Evolutionary conservation across 1,140 invertebrate species (phyloP).

Genomic region (Diabrotica virgifera): DNA sequence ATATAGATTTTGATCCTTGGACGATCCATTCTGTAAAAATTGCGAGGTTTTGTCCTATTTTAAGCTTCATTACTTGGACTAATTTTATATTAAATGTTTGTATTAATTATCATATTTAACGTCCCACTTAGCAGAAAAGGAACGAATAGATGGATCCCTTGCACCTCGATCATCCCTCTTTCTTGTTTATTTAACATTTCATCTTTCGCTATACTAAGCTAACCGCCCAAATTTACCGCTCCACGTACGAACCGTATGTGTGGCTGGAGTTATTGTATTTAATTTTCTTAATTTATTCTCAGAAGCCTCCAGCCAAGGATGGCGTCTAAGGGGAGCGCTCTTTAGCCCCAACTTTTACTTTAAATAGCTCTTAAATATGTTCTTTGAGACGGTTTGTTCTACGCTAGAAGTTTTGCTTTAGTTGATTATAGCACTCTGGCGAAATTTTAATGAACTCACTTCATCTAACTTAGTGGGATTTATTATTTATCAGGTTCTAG

Average conservation of each 20-base stretch:
- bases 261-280: not conserved
- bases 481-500: not conserved
- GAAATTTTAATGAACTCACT: not conserved
- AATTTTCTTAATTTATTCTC: slow-evolving; percentile 1
- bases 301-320: not conserved
- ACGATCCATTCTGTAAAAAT: no score
- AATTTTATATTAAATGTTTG: no score
- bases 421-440: not conserved
- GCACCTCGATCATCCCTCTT: no score
- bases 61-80: no score
- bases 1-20: no score
- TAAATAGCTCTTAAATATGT: not conserved
- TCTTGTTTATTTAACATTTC: no score
- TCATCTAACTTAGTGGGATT: not conserved
- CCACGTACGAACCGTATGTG: not conserved
- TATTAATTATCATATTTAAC: no score
- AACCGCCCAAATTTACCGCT: no score
- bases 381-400: not conserved
- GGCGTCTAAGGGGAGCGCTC: not conserved
- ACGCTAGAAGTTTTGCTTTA: not conserved
- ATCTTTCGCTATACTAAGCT: no score
- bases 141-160: no score
- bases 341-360: not conserved
- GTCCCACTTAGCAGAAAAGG: no score
- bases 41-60: no score